These are phyloP conservation scores for Meriones unguiculatus DNA, from an alignment of 2,113 vertebrate genomes.

Conservation along the genomic window DNA sequence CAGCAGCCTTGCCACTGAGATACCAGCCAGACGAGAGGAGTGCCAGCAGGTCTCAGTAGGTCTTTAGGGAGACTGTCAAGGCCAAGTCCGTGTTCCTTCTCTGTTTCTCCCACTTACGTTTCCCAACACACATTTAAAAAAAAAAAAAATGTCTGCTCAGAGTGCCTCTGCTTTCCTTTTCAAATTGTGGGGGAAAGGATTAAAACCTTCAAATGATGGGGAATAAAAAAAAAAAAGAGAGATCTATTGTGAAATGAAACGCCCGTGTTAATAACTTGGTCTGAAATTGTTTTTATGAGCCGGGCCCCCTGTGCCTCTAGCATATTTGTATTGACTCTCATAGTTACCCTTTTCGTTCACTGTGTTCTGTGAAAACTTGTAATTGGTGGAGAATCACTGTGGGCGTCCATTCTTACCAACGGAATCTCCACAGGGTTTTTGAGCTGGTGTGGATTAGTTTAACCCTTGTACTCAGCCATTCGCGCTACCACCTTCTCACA, in stretches of 20 bases:
- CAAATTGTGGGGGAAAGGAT: constrained; percentile 10
- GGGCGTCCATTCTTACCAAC: constrained; percentile 94
- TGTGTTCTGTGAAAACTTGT: constrained; percentile 94
- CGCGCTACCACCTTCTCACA: constrained; percentile 96
- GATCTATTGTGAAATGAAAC: constrained; percentile 81
- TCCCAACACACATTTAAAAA: background rate
- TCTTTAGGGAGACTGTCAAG: constrained; percentile 55
- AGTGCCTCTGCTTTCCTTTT: constrained; percentile 66
- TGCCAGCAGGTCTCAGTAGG: constrained; percentile 54
- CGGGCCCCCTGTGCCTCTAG: constrained; percentile 97
- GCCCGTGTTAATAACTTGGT: constrained; percentile 89
- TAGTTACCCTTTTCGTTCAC: constrained; percentile 90
- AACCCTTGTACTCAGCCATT: constrained; percentile 94
- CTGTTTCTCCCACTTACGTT: background rate
- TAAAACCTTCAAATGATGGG: constrained; percentile 75
- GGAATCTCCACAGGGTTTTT: constrained; percentile 93
- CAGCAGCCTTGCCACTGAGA: background rate
- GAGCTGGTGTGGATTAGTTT: constrained; percentile 94
- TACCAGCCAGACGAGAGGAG: constrained; percentile 50
- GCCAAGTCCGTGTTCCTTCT: constrained; percentile 39
- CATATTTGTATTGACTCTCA: constrained; percentile 94
- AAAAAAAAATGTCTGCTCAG: constrained; percentile 52
- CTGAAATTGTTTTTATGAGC: constrained; percentile 89
- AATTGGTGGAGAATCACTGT: constrained; percentile 94
- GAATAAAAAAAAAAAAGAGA: constrained; percentile 79